These are phyloP conservation scores for Phorcus lineatus DNA, from an alignment of 2,888 invertebrate species.

Conservation along the genomic window DNA sequence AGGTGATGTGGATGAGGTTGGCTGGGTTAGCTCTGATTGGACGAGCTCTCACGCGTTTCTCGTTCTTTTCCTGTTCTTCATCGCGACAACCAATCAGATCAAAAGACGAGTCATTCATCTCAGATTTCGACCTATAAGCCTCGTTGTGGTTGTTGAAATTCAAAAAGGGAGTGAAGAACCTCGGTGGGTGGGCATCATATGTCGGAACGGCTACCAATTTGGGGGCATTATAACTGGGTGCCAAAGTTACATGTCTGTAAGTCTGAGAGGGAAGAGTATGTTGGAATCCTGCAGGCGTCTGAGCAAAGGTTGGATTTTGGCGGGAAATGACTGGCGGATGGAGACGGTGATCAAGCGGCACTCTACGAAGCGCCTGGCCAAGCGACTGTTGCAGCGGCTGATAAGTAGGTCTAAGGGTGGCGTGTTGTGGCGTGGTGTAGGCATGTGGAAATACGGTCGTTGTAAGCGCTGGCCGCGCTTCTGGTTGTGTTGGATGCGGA, in stretches of 20 bases:
- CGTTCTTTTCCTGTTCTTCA: not conserved
- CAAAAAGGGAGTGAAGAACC: not conserved
- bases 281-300: not conserved
- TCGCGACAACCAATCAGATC: not conserved
- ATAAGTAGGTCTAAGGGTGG: not conserved
- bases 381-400: not conserved
- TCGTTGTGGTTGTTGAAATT: constrained; percentile 22
- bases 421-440: not conserved
- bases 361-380: not conserved
- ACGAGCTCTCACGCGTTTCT: constrained; percentile 9
- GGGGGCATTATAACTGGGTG: not conserved
- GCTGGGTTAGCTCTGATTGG: constrained; percentile 27
- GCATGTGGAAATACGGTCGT: not conserved
- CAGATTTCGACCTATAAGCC: not conserved
- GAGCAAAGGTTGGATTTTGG: not conserved
- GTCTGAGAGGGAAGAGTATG: not conserved
- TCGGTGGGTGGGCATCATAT: not conserved
- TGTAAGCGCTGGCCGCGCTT: not conserved
- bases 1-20: constrained; percentile 21
- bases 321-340: constrained; percentile 7
- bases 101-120: not conserved
- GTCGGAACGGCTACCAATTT: constrained; percentile 1
- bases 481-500: not conserved
- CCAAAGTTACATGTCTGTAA: not conserved
- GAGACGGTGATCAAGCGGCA: constrained; percentile 1